Conservation (phyloP, 2,113 vertebrate species). For the Trichomycterus rosablanca region DNA sequence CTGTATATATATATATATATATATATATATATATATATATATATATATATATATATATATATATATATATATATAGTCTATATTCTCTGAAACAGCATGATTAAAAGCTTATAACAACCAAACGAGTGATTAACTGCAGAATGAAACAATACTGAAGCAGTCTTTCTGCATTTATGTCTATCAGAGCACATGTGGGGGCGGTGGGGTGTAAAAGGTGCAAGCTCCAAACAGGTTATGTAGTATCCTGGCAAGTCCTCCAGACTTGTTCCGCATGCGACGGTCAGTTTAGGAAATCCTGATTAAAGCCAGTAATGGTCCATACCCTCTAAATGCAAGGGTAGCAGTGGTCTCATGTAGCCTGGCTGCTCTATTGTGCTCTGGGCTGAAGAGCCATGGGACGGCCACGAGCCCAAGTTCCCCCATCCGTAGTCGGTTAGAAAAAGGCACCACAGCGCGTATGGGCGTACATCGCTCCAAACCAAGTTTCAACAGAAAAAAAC, state of each 20-base stretch:
- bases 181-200: constrained; percentile 7
- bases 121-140: constrained; percentile 46
- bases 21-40: constrained; percentile 34
- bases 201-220: constrained; percentile 42
- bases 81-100: constrained; percentile 61
- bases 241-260: constrained; percentile 59
- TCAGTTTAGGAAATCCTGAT: constrained; percentile 67
- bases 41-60: constrained; percentile 51
- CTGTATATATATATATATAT: constrained; percentile 43
- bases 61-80: constrained; percentile 55
- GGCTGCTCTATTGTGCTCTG: constrained; percentile 27
- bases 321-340: constrained; percentile 15
- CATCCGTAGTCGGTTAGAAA: constrained; percentile 42
- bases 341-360: constrained; percentile 37
- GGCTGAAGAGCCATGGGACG: constrained; percentile 8
- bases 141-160: constrained; percentile 63
- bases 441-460: constrained; percentile 52
- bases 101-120: constrained; percentile 59
- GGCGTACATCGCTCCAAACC: constrained; percentile 33
- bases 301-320: constrained; percentile 54
- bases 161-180: constrained; percentile 19
- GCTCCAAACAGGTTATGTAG: constrained; percentile 65
- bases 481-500: constrained; percentile 37
- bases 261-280: constrained; percentile 55
- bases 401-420: constrained; percentile 33